These are phyloP conservation scores for Orycteropus afer DNA, from an alignment of 2,113 vertebrate species.

Conservation along the genomic window DNA sequence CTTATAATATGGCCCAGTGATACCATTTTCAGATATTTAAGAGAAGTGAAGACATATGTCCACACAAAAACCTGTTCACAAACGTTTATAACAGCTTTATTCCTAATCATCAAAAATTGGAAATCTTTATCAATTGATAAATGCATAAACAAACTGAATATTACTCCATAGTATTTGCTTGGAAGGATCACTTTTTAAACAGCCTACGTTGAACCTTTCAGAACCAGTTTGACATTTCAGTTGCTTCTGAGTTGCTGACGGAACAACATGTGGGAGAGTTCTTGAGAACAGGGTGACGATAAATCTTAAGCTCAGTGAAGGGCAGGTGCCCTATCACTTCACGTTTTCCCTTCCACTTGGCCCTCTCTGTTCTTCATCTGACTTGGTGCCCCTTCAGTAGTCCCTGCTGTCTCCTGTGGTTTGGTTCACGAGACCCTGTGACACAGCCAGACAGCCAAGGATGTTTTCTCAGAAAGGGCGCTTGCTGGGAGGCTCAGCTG, in stretches of 20 bases:
- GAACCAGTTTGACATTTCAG: not conserved
- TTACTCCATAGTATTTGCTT: not conserved
- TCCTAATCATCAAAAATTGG: not conserved
- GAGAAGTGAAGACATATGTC: not conserved
- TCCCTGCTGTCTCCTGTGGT: not conserved
- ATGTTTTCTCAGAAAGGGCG: constrained; percentile 5
- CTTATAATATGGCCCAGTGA: not conserved
- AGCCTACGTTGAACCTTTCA: not conserved
- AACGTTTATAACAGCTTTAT: not conserved
- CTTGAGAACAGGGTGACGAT: not conserved
- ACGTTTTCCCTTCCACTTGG: not conserved
- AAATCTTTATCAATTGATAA: not conserved
- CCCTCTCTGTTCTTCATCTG: not conserved
- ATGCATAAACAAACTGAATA: not conserved
- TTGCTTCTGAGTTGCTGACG: not conserved
- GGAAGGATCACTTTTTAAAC: constrained; percentile 31
- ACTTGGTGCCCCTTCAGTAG: not conserved
- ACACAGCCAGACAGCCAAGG: not conserved
- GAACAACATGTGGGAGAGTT: not conserved
- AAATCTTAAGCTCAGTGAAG: not conserved
- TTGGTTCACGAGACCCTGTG: not conserved
- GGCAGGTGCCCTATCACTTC: not conserved
- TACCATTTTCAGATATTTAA: not conserved
- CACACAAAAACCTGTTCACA: not conserved
- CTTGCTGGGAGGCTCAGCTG: not conserved